Evolutionary conservation across 2,113 vertebrate species (phyloP), one percentile per base, ranked within the genome.

Genomic region (Ploceus nigricollis): DNA sequence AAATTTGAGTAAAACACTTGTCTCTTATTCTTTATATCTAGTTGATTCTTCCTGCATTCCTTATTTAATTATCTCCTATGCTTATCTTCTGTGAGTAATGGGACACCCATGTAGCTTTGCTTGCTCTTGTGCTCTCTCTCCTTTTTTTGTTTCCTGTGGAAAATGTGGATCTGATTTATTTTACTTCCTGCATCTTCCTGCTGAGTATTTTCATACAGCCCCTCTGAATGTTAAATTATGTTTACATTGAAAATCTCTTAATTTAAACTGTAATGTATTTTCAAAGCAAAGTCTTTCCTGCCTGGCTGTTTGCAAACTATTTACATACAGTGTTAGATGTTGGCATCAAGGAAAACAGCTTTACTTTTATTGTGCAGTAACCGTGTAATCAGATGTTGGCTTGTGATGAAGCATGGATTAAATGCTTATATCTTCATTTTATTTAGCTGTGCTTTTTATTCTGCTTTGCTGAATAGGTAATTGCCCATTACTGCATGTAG

Each of bases 21-120:
- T 99, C 96, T 99, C 93, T 98, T 98, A 98, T 99, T 99, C 98
- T 98, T 98, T 98, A 96, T 98, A 96, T 98, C 98, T 98, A 99
- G 99, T 98, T 96, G 98, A 98, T 98, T 98, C 98, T 98, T 98
- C 98, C 98, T 98, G 98, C 98, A 99, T 99, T 98, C 98, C 98
- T 98, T 99, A 98, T 99, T 99, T 99, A 98, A 98, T 98, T 99
- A 97, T 98, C 99, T 98, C 96, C 99, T 99, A 94, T 99, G 98
- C 97, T 98, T 99, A 98, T 97, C 98, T 98, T 99, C 98, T 99
- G 99, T 99, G 99, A 99, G 99, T 99, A 99, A 98, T 96, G 97
- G 97, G 97, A 97, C 73, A 97, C 93, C 83, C 56, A 70, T 97
- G 51, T 98, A 98, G 98, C 98, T 98, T 98, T 98, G 98, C 98